These are phyloP conservation scores for Labrus mixtus DNA, from an alignment of 2,113 vertebrate species.

Conservation along the genomic window DNA sequence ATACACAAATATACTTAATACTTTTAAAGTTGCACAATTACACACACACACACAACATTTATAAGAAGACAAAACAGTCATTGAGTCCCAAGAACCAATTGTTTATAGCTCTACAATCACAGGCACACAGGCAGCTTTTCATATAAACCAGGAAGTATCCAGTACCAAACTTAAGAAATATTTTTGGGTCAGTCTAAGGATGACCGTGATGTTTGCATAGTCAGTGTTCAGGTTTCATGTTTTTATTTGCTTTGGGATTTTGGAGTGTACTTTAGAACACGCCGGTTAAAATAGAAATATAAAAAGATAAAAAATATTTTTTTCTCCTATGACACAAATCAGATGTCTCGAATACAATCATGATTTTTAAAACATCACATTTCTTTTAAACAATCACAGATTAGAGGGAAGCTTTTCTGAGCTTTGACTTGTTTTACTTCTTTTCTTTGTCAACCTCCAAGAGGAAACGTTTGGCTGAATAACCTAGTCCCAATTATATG, in stretches of 20 bases:
- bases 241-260: too few species aligned
- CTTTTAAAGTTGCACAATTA: conserved; percentile 44
- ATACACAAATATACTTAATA: conserved; percentile 48
- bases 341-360: background rate
- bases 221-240: too few species aligned
- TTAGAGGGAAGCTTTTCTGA: background rate
- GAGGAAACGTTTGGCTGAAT: background rate
- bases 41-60: conserved; percentile 10
- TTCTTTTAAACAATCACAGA: background rate
- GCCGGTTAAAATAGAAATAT: background rate
- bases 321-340: background rate
- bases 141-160: conserved; percentile 28
- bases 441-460: background rate
- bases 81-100: conserved; percentile 64
- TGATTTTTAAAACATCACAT: background rate
- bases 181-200: too few species aligned
- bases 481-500: conserved; percentile 5
- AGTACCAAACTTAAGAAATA: conserved; percentile 22
- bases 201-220: too few species aligned
- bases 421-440: conserved; percentile 22
- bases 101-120: conserved; percentile 11
- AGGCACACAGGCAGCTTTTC: conserved; percentile 12
- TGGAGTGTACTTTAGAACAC: background rate
- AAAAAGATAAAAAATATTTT: background rate
- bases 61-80: conserved; percentile 21